Evolutionary conservation across 2,888 invertebrate species (phyloP).

Genomic region (Galerucella nymphaeae): DNA sequence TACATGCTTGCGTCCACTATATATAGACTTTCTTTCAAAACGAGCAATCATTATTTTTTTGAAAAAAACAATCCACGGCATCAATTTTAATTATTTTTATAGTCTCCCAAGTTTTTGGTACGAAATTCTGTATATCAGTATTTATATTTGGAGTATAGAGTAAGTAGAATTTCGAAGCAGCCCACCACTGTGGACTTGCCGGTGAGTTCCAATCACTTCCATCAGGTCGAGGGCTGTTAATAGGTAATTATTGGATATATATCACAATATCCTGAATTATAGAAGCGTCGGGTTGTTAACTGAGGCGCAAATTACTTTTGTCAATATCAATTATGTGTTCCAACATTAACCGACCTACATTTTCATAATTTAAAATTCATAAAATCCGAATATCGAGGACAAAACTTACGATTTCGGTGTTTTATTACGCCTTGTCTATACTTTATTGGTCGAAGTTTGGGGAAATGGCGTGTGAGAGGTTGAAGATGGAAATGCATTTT

Average conservation of each 20-base stretch:
- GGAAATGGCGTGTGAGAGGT: not conserved
- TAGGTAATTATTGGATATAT: slow-evolving; percentile 6
- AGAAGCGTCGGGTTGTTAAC: not conserved
- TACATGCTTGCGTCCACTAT: too few relatives aligned
- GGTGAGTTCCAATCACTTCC: not conserved
- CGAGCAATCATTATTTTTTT: too few relatives aligned
- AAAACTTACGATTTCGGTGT: not conserved
- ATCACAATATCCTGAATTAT: slow-evolving; percentile 6
- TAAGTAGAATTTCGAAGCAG: too few relatives aligned
- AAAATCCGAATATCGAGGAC: not conserved
- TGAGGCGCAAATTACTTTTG: not conserved
- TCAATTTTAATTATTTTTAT: too few relatives aligned
- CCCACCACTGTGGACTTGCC: not conserved
- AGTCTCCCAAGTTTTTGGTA: too few relatives aligned
- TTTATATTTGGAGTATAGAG: too few relatives aligned
- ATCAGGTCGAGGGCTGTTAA: not conserved
- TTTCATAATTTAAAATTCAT: not conserved
- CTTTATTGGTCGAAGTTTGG: not conserved
- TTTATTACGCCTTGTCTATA: not conserved
- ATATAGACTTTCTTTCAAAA: too few relatives aligned
- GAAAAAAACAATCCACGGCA: too few relatives aligned
- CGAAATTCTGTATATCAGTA: too few relatives aligned
- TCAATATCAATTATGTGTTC: not conserved
- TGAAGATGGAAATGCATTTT: not conserved
- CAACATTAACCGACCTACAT: not conserved